These are phyloP conservation scores for Eutolmus rufibarbis DNA, from an alignment of 2,888 invertebrate genomes.

Conservation along the genomic window DNA sequence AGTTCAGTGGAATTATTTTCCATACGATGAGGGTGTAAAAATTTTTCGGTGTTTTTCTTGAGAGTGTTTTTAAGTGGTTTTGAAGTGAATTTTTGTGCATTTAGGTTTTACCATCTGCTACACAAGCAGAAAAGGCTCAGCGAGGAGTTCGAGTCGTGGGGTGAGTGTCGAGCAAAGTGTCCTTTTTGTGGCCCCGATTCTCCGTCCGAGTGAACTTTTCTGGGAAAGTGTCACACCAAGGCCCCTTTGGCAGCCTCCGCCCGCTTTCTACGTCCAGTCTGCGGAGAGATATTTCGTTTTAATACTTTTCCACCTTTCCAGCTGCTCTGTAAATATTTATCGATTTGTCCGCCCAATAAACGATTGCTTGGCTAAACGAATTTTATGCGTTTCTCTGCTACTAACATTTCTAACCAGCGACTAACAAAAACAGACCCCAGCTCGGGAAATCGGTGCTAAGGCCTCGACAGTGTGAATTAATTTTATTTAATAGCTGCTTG, in stretches of 20 bases:
- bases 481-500: background rate
- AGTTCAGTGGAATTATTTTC: slow-evolving; percentile 16
- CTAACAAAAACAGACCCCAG: background rate
- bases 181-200: background rate
- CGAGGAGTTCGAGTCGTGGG: background rate
- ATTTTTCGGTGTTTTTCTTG: background rate
- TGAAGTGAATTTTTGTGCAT: background rate
- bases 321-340: slow-evolving; percentile 3
- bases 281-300: background rate
- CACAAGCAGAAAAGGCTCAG: background rate
- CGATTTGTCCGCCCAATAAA: slow-evolving; percentile 3
- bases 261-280: background rate
- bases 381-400: background rate
- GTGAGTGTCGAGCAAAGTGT: slow-evolving; percentile 9
- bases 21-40: background rate
- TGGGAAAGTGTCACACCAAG: background rate
- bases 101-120: background rate
- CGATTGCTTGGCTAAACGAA: background rate
- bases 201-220: background rate
- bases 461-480: background rate
- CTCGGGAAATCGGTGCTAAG: background rate
- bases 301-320: background rate
- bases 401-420: background rate
- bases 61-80: slow-evolving; percentile 19
- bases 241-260: background rate